A percentile compares a stretch with the other conserved stretches of the same genome.
Evolutionary conservation across 2,797 vertebrate species (phyloP).

Genomic region (Hyperoplus lanceolatus): DNA sequence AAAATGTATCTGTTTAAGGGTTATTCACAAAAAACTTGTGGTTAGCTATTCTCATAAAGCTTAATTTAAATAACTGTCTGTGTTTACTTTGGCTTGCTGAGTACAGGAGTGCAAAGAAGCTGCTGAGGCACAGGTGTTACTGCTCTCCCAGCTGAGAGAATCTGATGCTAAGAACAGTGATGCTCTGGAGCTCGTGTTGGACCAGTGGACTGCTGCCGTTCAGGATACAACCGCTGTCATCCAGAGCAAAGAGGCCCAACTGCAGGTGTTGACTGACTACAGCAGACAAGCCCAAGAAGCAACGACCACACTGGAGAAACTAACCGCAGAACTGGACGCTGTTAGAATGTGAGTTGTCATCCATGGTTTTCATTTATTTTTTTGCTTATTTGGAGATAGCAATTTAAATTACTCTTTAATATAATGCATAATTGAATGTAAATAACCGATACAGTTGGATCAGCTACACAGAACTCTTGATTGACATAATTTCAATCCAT

Average conservation of each 20-base stretch:
- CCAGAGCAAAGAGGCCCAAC: slow-evolving; percentile 85
- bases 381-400: neutral
- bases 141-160: slow-evolving; percentile 65
- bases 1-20: neutral
- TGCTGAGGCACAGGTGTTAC: slow-evolving; percentile 78
- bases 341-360: slow-evolving; percentile 87
- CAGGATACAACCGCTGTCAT: slow-evolving; percentile 84
- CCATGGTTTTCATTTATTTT: neutral
- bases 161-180: slow-evolving; percentile 43
- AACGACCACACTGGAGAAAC: slow-evolving; percentile 79
- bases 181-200: slow-evolving; percentile 44
- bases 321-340: slow-evolving; percentile 84
- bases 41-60: too few relatives aligned
- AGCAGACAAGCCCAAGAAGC: slow-evolving; percentile 78
- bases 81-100: neutral
- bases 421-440: neutral
- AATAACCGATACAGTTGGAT: neutral
- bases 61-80: neutral
- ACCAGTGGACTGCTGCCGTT: slow-evolving; percentile 82
- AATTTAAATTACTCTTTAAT: neutral
- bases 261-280: slow-evolving; percentile 85
- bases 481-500: too few relatives aligned
- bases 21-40: neutral
- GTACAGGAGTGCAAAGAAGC: slow-evolving; percentile 82
- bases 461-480: neutral